phyloP scores from a whole-genome alignment of 2,797 vertebrate genomes.

The Paguma larvata region DNA sequence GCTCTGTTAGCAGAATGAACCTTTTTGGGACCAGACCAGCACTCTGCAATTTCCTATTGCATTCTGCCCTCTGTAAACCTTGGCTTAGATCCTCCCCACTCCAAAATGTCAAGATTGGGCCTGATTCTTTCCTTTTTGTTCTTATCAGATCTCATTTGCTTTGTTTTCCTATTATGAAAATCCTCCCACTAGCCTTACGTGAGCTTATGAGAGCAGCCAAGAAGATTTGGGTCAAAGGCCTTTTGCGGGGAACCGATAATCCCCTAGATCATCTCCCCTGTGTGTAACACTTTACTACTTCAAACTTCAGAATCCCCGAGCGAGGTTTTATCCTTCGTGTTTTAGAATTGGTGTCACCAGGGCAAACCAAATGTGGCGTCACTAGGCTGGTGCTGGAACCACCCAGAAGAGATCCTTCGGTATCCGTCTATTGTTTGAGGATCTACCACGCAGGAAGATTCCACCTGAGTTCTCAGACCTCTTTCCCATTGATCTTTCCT shows the following conservation, averaged over 20 bases:
- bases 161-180: neutral
- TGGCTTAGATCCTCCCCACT: neutral
- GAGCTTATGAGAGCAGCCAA: neutral
- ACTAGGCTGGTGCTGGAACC: neutral
- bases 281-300: rapidly evolving
- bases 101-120: too few species aligned
- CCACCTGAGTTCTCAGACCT: neutral
- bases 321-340: neutral
- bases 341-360: neutral
- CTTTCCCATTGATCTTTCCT: neutral
- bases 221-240: neutral
- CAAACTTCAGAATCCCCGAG: neutral
- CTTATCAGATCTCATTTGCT: neutral
- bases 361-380: neutral
- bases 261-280: neutral
- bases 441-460: neutral
- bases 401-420: neutral
- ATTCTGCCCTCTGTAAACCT: too few species aligned
- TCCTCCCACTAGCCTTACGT: neutral
- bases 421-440: neutral
- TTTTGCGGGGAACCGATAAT: neutral
- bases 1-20: rapidly evolving
- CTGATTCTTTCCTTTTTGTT: neutral
- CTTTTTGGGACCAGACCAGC: neutral
- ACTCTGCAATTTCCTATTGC: rapidly evolving